These are phyloP conservation scores for Ceryle rudis DNA, from an alignment of 2,797 vertebrate species.

Conservation along the genomic window DNA sequence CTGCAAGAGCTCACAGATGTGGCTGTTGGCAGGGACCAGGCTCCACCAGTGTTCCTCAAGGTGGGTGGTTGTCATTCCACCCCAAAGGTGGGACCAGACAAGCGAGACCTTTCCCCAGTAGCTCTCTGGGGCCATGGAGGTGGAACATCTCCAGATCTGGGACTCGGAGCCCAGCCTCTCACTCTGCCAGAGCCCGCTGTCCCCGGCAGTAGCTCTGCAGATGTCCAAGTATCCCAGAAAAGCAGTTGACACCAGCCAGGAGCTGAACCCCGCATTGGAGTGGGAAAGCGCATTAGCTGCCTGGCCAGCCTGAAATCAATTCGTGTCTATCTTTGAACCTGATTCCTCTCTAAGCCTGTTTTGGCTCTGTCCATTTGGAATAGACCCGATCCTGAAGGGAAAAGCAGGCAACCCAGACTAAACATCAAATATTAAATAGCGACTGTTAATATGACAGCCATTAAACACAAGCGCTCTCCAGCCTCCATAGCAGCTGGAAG, in stretches of 20 bases:
- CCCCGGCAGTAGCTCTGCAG: not conserved
- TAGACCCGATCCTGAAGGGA: constrained; percentile 33
- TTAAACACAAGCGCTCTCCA: not conserved
- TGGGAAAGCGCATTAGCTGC: not conserved
- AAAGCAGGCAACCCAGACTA: constrained; percentile 54
- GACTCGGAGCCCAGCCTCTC: fast-evolving
- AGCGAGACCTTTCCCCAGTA: not conserved
- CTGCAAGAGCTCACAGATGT: not conserved
- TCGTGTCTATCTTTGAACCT: constrained; percentile 5
- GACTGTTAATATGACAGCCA: constrained; percentile 52
- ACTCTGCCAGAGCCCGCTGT: not conserved
- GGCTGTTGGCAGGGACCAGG: not conserved
- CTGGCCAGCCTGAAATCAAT: constrained; percentile 4
- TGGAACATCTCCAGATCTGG: not conserved
- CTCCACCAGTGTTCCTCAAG: fast-evolving
- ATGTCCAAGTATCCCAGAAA: not conserved
- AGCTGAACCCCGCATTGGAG: fast-evolving
- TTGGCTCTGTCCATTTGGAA: constrained; percentile 28
- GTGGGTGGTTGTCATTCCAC: not conserved
- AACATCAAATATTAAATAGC: constrained; percentile 61
- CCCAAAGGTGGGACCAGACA: not conserved
- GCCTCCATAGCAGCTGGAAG: constrained; percentile 35
- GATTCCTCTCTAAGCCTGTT: not conserved
- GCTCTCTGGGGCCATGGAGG: not conserved
- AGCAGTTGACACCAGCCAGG: not conserved